Evolutionary conservation across 2,113 vertebrate genomes (phyloP).

Genomic region (Lates calcarifer): DNA sequence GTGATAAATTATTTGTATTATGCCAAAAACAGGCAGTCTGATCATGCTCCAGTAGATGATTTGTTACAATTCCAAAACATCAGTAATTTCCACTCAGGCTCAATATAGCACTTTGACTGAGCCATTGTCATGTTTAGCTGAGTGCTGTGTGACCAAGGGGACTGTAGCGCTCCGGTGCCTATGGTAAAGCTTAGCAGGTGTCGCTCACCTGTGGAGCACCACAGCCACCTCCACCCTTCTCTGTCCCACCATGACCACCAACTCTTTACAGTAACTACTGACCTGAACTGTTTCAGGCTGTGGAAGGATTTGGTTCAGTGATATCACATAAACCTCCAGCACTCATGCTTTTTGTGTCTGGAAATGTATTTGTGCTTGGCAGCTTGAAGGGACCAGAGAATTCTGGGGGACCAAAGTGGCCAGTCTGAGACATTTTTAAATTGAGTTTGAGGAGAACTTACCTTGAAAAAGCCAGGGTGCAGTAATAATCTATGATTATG

Average conservation of each 20-base stretch:
- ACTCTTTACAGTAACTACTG: background rate
- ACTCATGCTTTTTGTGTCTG: conserved; percentile 11
- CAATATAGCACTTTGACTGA: background rate
- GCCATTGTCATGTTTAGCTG: background rate
- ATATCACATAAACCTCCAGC: background rate
- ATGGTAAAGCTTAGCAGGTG: background rate
- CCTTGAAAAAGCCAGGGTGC: background rate
- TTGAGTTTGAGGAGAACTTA: conserved; percentile 1
- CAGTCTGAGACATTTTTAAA: conserved; percentile 2
- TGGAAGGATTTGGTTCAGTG: background rate
- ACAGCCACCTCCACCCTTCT: conserved; percentile 2
- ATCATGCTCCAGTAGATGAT: conserved; percentile 14
- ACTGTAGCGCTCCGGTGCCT: background rate
- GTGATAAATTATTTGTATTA: conserved; percentile 17
- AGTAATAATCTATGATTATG: background rate
- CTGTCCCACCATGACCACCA: background rate
- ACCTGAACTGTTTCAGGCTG: background rate
- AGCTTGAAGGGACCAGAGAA: conserved; percentile 9
- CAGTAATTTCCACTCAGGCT: background rate
- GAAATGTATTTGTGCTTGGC: conserved; percentile 32
- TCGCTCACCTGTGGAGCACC: conserved; percentile 41
- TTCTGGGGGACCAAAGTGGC: conserved; percentile 19
- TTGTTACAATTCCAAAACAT: conserved; percentile 13
- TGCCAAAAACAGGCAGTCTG: conserved; percentile 19
- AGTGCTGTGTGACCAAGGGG: background rate